Evolutionary conservation across 2,888 invertebrate species (phyloP).

Genomic region (Tuta absoluta): DNA sequence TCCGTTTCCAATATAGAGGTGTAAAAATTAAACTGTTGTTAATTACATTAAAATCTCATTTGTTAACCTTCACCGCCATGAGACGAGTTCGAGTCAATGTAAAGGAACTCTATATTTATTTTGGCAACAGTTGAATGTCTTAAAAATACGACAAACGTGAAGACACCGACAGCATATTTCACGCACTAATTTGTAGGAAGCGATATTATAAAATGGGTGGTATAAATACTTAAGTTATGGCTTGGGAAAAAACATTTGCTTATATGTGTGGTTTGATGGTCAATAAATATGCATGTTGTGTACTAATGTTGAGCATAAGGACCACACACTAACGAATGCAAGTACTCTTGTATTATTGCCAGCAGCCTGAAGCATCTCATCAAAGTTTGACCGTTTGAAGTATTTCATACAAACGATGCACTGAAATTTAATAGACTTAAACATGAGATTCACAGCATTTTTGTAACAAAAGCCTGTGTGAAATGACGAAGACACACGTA

Average conservation of each 20-base stretch:
- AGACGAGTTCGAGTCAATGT: conserved; percentile 16
- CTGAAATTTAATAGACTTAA: too few species aligned
- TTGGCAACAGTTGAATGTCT: conserved; percentile 23
- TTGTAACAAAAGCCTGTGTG: too few species aligned
- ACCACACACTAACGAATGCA: too few species aligned
- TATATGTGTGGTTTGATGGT: not conserved
- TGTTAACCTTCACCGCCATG: conserved; percentile 17
- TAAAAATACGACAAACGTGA: conserved; percentile 9
- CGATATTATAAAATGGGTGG: not conserved
- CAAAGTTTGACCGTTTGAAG: too few species aligned
- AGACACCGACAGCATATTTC: not conserved
- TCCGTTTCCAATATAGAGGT: not conserved
- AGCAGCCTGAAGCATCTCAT: too few species aligned
- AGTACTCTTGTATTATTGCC: too few species aligned
- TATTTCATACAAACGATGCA: too few species aligned
- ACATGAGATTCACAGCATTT: too few species aligned
- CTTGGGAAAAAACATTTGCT: not conserved
- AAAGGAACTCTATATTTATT: conserved; percentile 21
- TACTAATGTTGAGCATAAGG: not conserved
- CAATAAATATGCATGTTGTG: conserved; percentile 8
- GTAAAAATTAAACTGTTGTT: conserved; percentile 6
- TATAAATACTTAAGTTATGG: not conserved
- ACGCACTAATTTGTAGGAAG: not conserved
- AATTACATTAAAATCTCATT: conserved; percentile 2
- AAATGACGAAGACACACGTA: too few species aligned